Evolutionary conservation across 2,797 vertebrate genomes (phyloP), one percentile per base, ranked within the genome.

Genomic region (Phalanger gymnotis): DNA sequence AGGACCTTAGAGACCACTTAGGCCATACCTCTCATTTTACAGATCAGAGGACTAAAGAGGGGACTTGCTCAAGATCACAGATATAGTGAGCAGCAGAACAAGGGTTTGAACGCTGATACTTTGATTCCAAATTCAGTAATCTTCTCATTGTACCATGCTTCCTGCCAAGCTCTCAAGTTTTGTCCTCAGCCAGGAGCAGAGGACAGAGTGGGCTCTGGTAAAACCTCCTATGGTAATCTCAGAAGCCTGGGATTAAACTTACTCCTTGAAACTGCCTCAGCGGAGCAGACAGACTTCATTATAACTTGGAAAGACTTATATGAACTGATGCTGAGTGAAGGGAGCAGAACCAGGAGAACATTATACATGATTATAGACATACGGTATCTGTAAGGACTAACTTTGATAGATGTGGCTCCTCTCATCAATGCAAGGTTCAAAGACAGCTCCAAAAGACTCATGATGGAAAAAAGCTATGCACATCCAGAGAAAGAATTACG

Each of bases 1-100:
- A 93, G 40, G 53, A n/a, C 13, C 58, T 94, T 92, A 52, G 47
- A 94, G 58, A 95, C 90, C 12, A 93, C 54, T 87, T 96, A 56
- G 94, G 30, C 90, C 34, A 58, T 47, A 2, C 5, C 13, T 87
- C 40, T 47, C 40, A 47, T 87, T 87, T 92, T 92, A 57, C 30
- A 16, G 31, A n/a, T 2, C 47, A 87, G 87, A 90, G 57, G 52
- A 31, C 30, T 55, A 16, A 54, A 94, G 34, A 25, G 31, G 10
- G 0, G 2, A 10, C 53, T 57, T 91, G 51, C 27, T 56, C 0
- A 2, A 28, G 90, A 53, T 31, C 2, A 0, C 53, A 52, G 57
- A 22, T 34, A 31, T 53, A 58, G 31, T 58, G 1, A 53, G 9
- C 0, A 1, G 34, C 47, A 53, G 91, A 91, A 55, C 89, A 52